Evolutionary conservation across 2,888 invertebrate genomes (phyloP), one percentile per base, ranked within the genome.

Genomic region (Pycnomerus fuliginosus): DNA sequence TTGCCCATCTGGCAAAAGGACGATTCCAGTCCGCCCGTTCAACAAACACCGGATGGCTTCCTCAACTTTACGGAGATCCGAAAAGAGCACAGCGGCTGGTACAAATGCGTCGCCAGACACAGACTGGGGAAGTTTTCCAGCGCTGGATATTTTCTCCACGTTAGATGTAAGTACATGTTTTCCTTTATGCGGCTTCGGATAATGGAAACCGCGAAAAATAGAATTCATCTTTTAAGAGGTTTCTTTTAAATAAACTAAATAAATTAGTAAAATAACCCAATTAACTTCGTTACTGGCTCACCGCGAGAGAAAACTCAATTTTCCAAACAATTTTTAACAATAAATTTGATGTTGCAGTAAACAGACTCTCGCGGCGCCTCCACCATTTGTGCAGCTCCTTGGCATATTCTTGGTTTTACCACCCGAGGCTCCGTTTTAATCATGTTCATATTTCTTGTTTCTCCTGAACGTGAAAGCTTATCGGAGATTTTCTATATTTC

Each of bases 101-200:
- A 93, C 77, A 87, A 91, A 69, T 93, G 93, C 74, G 84, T 89
- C 36, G 88, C 91, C 42, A 78, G 83, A 32, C 91, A 93, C 78
- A 79, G 86, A 52, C 80, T 90, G 62, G 85, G 87, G 17, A 84
- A 87, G 69, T 92, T 90, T 74, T 87, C 89, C 51, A 90, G 90
- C 63, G 91, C 92, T 62, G 92, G 91, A 48, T 93, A 92, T 76
- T 92, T 87, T 71, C 83, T 93, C 58, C 90, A 90, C 67, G 88
- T 93, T 52, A 77, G 90, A 72, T 83, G 92, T 92, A 75, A 87
- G 89, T 86, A 56, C n/a, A 31, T 12, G 10, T 16, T 27, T 35
- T 23, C 22, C n/a, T 25, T 24, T n/a, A 1, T 23, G 3, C 32
- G 7, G 11, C 13, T 25, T 27, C 15, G n/a, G 3, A 14, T 23